Percentiles rank a stretch among this genome's conserved stretches.
These are phyloP conservation scores for Sebastes trivittatus DNA, from an alignment of 2,797 vertebrate species.

Conservation along the genomic window DNA sequence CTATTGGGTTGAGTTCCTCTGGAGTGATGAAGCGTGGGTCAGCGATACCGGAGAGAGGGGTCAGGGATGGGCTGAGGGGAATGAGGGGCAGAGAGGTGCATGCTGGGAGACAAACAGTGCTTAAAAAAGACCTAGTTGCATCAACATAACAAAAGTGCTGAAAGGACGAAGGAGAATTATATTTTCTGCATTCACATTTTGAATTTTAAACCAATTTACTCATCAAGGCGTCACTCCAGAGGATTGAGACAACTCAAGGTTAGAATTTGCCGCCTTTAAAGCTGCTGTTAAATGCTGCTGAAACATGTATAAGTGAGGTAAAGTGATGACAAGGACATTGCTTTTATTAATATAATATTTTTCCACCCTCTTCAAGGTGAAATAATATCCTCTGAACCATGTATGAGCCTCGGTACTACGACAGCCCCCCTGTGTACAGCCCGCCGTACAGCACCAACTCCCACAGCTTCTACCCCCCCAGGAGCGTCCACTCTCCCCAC, in stretches of 20 bases:
- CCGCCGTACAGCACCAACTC: slow-evolving; percentile 74
- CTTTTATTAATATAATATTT: background rate
- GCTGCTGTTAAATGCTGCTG: background rate
- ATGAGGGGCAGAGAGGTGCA: background rate
- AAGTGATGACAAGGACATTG: background rate
- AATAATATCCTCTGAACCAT: slow-evolving; percentile 53
- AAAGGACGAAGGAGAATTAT: background rate
- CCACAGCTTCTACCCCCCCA: slow-evolving; percentile 61
- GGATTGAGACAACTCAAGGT: background rate
- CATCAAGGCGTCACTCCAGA: background rate
- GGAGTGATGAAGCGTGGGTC: slow-evolving; percentile 50
- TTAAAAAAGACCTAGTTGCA: background rate
- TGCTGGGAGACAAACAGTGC: background rate
- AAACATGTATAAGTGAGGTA: background rate
- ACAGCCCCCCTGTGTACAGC: slow-evolving; percentile 79
- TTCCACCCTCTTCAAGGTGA: slow-evolving; percentile 24
- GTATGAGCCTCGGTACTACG: slow-evolving; percentile 73
- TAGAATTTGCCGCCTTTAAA: background rate
- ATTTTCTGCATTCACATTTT: background rate
- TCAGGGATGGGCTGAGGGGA: slow-evolving; percentile 35
- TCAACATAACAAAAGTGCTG: background rate
- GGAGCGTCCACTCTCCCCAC: slow-evolving; percentile 61
- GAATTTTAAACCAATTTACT: background rate
- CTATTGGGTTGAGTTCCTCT: slow-evolving; percentile 64
- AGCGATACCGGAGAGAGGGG: slow-evolving; percentile 18